A percentile compares a stretch with the other conserved stretches of the same genome.
Conservation (phyloP, 2,113 vertebrate species). For the Trinectes maculatus region DNA sequence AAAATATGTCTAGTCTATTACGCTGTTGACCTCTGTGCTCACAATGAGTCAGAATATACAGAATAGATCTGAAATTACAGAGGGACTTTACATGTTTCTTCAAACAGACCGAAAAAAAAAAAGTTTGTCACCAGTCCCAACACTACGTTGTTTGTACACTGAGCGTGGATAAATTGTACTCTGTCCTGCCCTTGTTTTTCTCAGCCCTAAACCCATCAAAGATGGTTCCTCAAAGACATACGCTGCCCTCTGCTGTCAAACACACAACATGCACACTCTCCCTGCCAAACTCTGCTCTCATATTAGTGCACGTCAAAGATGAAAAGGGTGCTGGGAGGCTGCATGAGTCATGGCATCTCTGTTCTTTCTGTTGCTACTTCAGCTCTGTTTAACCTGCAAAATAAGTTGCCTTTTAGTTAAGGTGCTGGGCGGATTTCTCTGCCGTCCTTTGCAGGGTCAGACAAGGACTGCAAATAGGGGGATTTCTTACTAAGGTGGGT, state of each 20-base stretch:
- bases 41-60: conserved; percentile 10
- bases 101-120: conserved; percentile 46
- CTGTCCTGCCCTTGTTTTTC: conserved; percentile 40
- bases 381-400: conserved; percentile 5
- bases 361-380: conserved; percentile 23
- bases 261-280: conserved; percentile 42
- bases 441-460: conserved; percentile 6
- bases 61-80: conserved; percentile 12
- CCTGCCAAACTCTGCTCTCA: conserved; percentile 15
- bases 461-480: not conserved
- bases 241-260: conserved; percentile 73
- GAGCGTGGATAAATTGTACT: conserved; percentile 31
- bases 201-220: conserved; percentile 13
- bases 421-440: conserved; percentile 26
- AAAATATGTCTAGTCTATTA: not conserved
- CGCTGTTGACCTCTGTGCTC: conserved; percentile 14
- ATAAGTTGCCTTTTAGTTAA: conserved; percentile 20
- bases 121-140: conserved; percentile 23
- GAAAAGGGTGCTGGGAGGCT: conserved; percentile 11
- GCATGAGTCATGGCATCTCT: conserved; percentile 5
- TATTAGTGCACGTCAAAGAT: conserved; percentile 41
- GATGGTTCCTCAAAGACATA: conserved; percentile 54
- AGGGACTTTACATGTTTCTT: not conserved
- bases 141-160: conserved; percentile 23
- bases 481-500: conserved; percentile 21